phyloP scores from a whole-genome alignment of 2,113 vertebrate genomes.

The Cavia porcellus region DNA sequence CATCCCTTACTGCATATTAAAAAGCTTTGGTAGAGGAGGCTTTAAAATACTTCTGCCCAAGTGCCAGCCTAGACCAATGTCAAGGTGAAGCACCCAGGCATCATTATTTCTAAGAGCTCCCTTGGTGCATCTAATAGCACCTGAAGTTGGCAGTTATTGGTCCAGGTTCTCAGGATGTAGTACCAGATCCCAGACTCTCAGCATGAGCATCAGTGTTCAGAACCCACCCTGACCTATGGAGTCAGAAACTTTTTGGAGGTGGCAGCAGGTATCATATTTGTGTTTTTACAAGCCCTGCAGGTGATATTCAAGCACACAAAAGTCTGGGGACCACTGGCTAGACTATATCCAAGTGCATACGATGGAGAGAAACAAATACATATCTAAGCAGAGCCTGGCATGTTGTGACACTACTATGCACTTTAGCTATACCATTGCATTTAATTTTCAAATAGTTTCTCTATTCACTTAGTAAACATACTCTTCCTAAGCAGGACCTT shows the following conservation, averaged over 20 bases:
- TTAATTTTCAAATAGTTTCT: slow-evolving; percentile 44
- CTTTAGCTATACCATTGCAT: slow-evolving; percentile 6
- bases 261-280: neutral
- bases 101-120: neutral
- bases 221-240: neutral
- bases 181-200: neutral
- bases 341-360: neutral
- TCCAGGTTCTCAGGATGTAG: neutral
- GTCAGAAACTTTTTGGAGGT: slow-evolving; percentile 7
- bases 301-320: slow-evolving; percentile 5
- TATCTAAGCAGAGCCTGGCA: neutral
- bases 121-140: neutral
- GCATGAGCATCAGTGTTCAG: neutral
- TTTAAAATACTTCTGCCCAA: slow-evolving; percentile 20
- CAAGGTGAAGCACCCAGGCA: neutral
- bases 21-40: neutral
- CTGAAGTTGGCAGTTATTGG: neutral
- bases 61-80: neutral
- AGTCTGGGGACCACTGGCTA: neutral
- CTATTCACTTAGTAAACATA: slow-evolving; percentile 49
- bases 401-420: neutral
- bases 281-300: neutral
- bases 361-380: neutral
- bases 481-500: slow-evolving; percentile 24
- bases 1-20: neutral